Conservation (phyloP, 35 echinoderm and acorn worm species). For the Diadema setosum region DNA sequence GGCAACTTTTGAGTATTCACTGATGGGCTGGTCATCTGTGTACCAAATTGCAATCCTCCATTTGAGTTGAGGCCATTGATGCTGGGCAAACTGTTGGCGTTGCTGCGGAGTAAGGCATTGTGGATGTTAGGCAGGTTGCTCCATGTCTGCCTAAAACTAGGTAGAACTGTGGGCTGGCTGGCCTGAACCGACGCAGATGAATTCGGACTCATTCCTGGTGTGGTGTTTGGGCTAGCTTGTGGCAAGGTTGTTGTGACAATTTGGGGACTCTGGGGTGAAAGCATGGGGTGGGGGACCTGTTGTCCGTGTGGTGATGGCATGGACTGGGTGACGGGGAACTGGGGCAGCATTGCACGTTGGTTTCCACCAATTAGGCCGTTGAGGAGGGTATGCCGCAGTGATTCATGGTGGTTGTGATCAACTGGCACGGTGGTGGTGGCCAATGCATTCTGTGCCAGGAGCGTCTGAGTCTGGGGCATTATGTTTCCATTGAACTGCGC, state of each 20-base stretch:
- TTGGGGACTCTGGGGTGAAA: conserved; percentile 62
- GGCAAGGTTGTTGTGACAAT: conserved; percentile 51
- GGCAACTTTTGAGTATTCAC: background rate
- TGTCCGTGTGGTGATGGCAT: conserved; percentile 10
- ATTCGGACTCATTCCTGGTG: conserved; percentile 31
- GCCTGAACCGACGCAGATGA: background rate
- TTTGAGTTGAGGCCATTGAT: background rate
- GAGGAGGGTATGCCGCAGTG: background rate
- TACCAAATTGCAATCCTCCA: background rate
- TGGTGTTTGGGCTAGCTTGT: conserved; percentile 54
- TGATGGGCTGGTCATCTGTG: background rate
- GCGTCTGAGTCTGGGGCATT: conserved; percentile 26
- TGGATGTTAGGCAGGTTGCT: conserved; percentile 35
- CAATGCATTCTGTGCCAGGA: conserved; percentile 14
- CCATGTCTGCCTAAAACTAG: conserved; percentile 88
- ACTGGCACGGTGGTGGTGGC: background rate
- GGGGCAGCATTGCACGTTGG: conserved; percentile 29
- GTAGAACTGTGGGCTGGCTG: conserved; percentile 43
- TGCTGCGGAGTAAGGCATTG: conserved; percentile 9
- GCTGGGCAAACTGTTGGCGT: background rate
- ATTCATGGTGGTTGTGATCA: conserved; percentile 9
- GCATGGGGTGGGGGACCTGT: conserved; percentile 28
- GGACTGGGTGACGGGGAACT: conserved; percentile 9
- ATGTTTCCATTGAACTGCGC: background rate
- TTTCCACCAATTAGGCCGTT: conserved; percentile 35